Evolutionary conservation across 2,888 invertebrate species (phyloP).

Genomic region (Spodoptera littoralis): DNA sequence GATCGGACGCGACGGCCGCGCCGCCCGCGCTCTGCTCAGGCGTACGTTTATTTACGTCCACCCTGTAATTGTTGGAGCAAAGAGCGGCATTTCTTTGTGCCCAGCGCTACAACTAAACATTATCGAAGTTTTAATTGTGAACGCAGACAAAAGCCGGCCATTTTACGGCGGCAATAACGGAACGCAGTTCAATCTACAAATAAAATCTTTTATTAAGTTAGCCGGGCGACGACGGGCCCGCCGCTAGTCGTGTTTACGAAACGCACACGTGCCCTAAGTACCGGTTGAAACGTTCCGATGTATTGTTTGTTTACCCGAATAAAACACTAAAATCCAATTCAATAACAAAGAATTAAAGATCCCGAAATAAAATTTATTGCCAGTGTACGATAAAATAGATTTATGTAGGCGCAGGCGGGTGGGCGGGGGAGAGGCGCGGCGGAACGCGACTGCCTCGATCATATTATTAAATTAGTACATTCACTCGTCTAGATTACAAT

Average conservation of each 20-base stretch:
- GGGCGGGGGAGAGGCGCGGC: slow-evolving; percentile 54
- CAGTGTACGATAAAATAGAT: slow-evolving; percentile 88
- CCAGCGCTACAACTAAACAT: slow-evolving; percentile 79
- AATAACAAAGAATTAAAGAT: slow-evolving; percentile 89
- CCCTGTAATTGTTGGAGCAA: slow-evolving; percentile 76
- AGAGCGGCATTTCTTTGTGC: slow-evolving; percentile 86
- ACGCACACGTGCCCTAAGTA: slow-evolving; percentile 85
- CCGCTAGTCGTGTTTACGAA: slow-evolving; percentile 76
- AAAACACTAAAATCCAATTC: slow-evolving; percentile 89
- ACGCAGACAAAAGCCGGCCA: slow-evolving; percentile 82
- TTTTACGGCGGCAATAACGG: slow-evolving; percentile 77
- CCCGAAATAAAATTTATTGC: slow-evolving; percentile 89
- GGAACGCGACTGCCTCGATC: slow-evolving; percentile 68
- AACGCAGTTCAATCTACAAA: slow-evolving; percentile 80
- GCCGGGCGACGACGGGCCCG: slow-evolving; percentile 75
- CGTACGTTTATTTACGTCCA: slow-evolving; percentile 80
- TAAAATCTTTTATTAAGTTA: slow-evolving; percentile 84
- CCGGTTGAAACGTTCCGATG: slow-evolving; percentile 82
- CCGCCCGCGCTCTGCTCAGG: slow-evolving; percentile 60
- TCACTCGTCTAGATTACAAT: slow-evolving; percentile 72
- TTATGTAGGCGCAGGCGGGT: slow-evolving; percentile 81
- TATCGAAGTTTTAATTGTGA: slow-evolving; percentile 86
- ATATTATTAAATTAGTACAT: slow-evolving; percentile 81
- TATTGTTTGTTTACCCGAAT: slow-evolving; percentile 89
- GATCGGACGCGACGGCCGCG: slow-evolving; percentile 56